These are phyloP conservation scores for Laticauda colubrina DNA, from an alignment of 2,113 vertebrate genomes.

Conservation along the genomic window DNA sequence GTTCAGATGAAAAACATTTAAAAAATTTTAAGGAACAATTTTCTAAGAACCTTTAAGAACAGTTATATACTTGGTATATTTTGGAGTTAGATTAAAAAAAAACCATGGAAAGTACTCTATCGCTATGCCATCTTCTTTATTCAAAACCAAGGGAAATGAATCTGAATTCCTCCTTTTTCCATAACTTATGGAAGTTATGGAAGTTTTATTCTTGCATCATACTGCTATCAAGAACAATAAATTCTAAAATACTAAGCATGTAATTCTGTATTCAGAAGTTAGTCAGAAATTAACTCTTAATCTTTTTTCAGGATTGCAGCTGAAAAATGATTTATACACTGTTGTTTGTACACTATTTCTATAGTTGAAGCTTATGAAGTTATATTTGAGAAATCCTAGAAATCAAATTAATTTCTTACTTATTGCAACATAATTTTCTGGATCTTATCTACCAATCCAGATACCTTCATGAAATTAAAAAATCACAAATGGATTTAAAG, in stretches of 20 bases:
- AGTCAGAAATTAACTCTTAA: not conserved
- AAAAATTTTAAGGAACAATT: rapidly evolving
- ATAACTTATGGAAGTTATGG: not conserved
- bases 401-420: not conserved
- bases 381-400: not conserved
- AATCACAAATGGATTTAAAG: not conserved
- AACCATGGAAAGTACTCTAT: not conserved
- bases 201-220: not conserved
- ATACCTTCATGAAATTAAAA: not conserved
- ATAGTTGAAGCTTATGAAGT: not conserved
- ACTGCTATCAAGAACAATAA: not conserved
- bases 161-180: not conserved
- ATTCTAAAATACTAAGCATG: not conserved
- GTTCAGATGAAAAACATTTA: rapidly evolving
- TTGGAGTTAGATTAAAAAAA: not conserved
- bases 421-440: not conserved
- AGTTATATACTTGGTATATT: not conserved
- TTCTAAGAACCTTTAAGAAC: rapidly evolving
- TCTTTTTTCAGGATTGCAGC: not conserved
- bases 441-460: not conserved
- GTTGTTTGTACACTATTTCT: not conserved
- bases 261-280: not conserved
- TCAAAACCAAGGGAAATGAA: not conserved
- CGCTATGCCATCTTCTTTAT: not conserved
- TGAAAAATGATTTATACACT: not conserved